Percentiles rank a stretch among this genome's conserved stretches.
These are phyloP conservation scores for Clarias macrocephalus DNA, from an alignment of 2,113 vertebrate genomes.

Conservation along the genomic window DNA sequence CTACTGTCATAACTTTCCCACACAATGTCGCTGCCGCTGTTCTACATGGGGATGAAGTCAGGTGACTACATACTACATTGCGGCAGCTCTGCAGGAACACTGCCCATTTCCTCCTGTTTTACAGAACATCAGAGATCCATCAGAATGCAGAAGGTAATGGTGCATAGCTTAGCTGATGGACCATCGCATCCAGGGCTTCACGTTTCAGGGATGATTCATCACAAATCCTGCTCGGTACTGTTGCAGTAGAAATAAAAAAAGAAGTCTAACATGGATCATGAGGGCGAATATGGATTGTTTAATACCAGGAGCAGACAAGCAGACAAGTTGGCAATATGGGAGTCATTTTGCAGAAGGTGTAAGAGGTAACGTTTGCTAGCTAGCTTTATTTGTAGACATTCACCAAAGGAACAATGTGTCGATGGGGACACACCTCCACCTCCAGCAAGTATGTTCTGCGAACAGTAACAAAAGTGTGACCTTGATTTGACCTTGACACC, in stretches of 20 bases:
- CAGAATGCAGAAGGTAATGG: conserved; percentile 26
- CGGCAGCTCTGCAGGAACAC: conserved; percentile 15
- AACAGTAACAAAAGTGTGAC: no score
- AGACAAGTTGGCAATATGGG: no score
- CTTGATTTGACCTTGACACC: no score
- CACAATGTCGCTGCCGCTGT: neutral
- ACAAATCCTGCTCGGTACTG: neutral
- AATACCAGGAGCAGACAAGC: no score
- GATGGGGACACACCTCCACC: no score
- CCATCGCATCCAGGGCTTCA: conserved; percentile 32
- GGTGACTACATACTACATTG: conserved; percentile 1
- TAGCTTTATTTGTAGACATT: no score
- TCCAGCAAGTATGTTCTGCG: no score
- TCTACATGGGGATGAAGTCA: conserved; percentile 7
- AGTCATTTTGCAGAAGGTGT: no score
- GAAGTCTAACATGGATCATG: neutral
- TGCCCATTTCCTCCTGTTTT: conserved; percentile 14
- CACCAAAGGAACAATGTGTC: no score
- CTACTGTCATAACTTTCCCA: neutral
- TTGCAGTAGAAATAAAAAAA: neutral
- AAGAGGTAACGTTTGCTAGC: no score
- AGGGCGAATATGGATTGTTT: neutral
- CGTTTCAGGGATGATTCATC: conserved; percentile 27
- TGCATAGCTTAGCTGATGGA: conserved; percentile 35
- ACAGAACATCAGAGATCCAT: conserved; percentile 27